Evolutionary conservation across 2,113 vertebrate genomes (phyloP).

Genomic region (Epinephelus lanceolatus): DNA sequence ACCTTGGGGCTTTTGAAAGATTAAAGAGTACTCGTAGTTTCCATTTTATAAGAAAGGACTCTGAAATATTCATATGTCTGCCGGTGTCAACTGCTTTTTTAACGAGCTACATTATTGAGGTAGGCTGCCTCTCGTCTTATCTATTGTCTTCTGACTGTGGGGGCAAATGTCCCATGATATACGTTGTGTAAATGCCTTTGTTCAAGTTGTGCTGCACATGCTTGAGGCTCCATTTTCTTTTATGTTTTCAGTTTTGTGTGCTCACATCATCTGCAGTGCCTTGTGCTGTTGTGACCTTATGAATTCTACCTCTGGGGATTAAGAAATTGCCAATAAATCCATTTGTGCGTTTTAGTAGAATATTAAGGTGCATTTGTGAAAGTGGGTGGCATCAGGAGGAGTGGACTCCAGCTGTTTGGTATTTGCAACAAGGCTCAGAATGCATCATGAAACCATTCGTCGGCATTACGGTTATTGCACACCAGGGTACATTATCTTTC

Average conservation of each 20-base stretch:
- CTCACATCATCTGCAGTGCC: background rate
- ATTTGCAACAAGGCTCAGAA: conserved; percentile 58
- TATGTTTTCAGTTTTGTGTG: conserved; percentile 33
- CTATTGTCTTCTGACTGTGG: background rate
- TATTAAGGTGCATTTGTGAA: conserved; percentile 67
- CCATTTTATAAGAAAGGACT: conserved; percentile 17
- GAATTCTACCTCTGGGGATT: conserved; percentile 39
- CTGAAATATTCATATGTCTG: conserved; percentile 53
- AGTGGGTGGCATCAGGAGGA: conserved; percentile 59
- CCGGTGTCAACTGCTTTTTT: conserved; percentile 39
- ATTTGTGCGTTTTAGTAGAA: conserved; percentile 50
- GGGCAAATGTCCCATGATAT: background rate
- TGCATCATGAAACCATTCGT: conserved; percentile 61
- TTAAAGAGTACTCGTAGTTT: conserved; percentile 51
- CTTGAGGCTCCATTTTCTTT: conserved; percentile 37
- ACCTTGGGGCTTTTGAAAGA: conserved; percentile 51
- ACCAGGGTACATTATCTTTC: conserved; percentile 76
- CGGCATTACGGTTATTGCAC: conserved; percentile 74
- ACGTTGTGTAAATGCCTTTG: conserved; percentile 25
- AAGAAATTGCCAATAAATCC: conserved; percentile 62
- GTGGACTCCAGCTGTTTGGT: conserved; percentile 68
- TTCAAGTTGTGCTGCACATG: conserved; percentile 15
- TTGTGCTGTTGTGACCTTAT: conserved; percentile 36
- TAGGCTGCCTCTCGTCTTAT: background rate
- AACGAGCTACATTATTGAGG: conserved; percentile 31